phyloP scores from a whole-genome alignment of 2,797 vertebrate species.

The Eremophila alpestris region DNA sequence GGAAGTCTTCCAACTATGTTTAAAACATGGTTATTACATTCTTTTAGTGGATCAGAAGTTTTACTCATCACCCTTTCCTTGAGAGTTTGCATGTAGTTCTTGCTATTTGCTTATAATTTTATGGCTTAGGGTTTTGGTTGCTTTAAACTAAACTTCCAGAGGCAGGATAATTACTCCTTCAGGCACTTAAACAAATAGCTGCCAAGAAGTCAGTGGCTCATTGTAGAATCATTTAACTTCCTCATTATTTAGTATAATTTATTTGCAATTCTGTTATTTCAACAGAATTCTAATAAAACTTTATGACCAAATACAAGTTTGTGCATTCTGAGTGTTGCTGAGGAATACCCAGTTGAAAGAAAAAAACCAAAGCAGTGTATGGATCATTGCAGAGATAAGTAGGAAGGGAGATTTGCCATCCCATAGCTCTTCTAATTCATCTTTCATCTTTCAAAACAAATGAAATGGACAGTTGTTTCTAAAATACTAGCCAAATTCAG shows the following conservation, averaged over 20 bases:
- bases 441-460: not conserved
- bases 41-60: not conserved
- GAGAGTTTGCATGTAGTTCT: not conserved
- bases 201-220: conserved; percentile 17
- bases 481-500: not conserved
- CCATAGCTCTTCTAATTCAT: not conserved
- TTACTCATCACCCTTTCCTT: not conserved
- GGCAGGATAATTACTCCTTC: conserved; percentile 10
- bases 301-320: conserved; percentile 8
- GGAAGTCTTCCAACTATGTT: not conserved
- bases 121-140: not conserved
- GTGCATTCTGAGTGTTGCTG: not conserved
- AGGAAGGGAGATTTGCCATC: not conserved
- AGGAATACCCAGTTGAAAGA: not conserved
- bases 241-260: conserved; percentile 46
- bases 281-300: conserved; percentile 25
- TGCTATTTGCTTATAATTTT: not conserved
- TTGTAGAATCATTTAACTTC: conserved; percentile 24
- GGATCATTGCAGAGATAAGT: not conserved
- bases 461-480: not conserved
- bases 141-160: conserved; percentile 15
- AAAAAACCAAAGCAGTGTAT: not conserved
- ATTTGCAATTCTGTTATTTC: conserved; percentile 45
- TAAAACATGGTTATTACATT: not conserved
- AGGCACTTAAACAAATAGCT: conserved; percentile 34